These are phyloP conservation scores for Nasua narica DNA, from an alignment of 2,797 vertebrate species.

Conservation along the genomic window DNA sequence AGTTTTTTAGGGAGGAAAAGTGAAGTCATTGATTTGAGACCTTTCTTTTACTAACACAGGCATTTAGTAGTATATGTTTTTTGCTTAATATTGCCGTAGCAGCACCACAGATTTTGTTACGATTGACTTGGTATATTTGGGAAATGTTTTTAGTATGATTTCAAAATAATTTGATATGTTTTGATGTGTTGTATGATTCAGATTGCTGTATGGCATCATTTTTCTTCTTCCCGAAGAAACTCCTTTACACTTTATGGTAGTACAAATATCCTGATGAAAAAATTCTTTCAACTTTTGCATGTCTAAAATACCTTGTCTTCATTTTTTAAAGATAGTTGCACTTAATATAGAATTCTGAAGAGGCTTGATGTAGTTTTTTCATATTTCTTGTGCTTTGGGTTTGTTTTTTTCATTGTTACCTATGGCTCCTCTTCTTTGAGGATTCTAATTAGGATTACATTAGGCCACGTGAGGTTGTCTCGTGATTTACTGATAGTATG, in stretches of 20 bases:
- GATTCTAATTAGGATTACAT: not conserved
- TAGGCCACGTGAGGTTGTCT: not conserved
- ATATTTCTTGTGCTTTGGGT: not conserved
- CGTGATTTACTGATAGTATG: not conserved
- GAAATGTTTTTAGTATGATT: not conserved
- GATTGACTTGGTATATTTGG: not conserved
- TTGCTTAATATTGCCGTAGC: not conserved
- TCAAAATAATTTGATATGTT: not conserved
- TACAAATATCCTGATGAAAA: not conserved
- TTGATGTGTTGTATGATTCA: not conserved
- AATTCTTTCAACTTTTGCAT: not conserved
- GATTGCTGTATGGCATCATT: not conserved
- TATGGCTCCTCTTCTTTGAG: not conserved
- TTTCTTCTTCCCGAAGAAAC: not conserved
- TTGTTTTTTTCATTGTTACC: not conserved
- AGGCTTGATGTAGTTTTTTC: not conserved
- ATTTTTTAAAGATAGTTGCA: not conserved
- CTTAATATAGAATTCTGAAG: not conserved
- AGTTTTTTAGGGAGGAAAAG: not conserved
- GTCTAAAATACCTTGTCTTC: not conserved
- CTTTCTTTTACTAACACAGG: not conserved
- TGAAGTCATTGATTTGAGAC: not conserved
- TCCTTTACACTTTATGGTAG: not conserved
- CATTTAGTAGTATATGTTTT: not conserved
- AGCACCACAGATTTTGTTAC: not conserved